A percentile compares a stretch with the other conserved stretches of the same genome.
phyloP scores from a whole-genome alignment of 1,140 invertebrate species.

The Hyles euphorbiae region DNA sequence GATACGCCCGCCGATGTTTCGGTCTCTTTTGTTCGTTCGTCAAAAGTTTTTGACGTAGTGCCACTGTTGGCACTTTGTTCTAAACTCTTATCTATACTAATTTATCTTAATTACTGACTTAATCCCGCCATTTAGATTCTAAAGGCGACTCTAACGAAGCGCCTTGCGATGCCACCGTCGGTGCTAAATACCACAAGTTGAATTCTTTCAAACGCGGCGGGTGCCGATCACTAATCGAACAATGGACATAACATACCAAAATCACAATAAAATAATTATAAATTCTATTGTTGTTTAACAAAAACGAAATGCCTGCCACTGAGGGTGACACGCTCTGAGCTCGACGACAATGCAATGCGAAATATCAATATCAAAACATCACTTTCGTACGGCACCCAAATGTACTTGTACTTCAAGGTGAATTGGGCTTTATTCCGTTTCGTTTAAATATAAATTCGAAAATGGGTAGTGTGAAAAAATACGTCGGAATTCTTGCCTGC shows the following conservation, averaged over 20 bases:
- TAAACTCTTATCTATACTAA: constrained; percentile 57
- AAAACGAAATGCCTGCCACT: constrained; percentile 8
- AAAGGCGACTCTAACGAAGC: constrained; percentile 47
- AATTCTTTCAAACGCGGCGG: constrained; percentile 46
- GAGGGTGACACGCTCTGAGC: constrained; percentile 41
- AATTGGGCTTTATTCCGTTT: constrained; percentile 11
- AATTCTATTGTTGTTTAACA: constrained; percentile 45
- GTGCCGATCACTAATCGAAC: constrained; percentile 57
- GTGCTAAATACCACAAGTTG: constrained; percentile 56
- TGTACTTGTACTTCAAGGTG: constrained; percentile 6
- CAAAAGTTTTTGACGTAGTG: constrained; percentile 18
- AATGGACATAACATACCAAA: constrained; percentile 48
- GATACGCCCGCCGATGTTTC: not conserved
- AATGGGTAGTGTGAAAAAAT: constrained; percentile 32
- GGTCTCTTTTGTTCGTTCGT: not conserved
- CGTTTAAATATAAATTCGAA: constrained; percentile 12
- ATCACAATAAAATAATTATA: constrained; percentile 30
- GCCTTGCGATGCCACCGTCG: constrained; percentile 60
- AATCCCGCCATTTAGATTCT: constrained; percentile 68
- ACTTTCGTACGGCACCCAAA: constrained; percentile 29
- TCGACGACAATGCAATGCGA: constrained; percentile 36
- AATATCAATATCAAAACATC: constrained; percentile 37
- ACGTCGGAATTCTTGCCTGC: constrained; percentile 28
- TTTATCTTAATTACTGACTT: constrained; percentile 71
- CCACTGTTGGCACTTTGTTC: constrained; percentile 53